Percentiles rank a stretch among this genome's conserved stretches.
Evolutionary conservation across 2,888 invertebrate species (phyloP).

Genomic region (Hypomecis punctinalis): DNA sequence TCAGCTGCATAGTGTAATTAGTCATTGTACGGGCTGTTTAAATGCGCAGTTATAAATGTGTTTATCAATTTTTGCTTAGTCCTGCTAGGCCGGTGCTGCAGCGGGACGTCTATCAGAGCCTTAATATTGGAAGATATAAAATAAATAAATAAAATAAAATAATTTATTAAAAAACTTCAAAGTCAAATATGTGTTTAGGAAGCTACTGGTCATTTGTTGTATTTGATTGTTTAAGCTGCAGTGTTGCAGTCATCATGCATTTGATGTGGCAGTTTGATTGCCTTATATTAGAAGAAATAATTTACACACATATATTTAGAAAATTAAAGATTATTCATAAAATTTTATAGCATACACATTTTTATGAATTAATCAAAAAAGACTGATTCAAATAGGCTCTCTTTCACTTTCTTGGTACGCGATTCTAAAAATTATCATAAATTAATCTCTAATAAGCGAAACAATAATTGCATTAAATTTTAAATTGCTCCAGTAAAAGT

Average conservation of each 20-base stretch:
- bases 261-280: constrained; percentile 75
- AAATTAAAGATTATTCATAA: too few relatives aligned
- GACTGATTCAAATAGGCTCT: too few relatives aligned
- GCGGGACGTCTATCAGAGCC: not conserved
- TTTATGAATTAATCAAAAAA: too few relatives aligned
- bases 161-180: too few relatives aligned
- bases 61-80: constrained; percentile 77
- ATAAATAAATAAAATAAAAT: too few relatives aligned
- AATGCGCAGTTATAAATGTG: constrained; percentile 76
- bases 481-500: not conserved
- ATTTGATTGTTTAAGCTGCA: constrained; percentile 38
- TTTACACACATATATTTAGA: too few relatives aligned
- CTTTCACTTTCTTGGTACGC: too few relatives aligned
- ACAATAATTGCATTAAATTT: not conserved
- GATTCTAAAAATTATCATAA: too few relatives aligned
- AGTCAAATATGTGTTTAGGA: too few relatives aligned
- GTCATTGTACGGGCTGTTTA: constrained; percentile 62
- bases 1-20: constrained; percentile 54
- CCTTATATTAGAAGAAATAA: constrained; percentile 76
- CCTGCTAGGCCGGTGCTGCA: constrained; percentile 50
- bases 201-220: not conserved
- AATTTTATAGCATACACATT: too few relatives aligned
- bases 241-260: constrained; percentile 52
- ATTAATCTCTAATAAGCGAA: not conserved
- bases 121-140: too few relatives aligned